Conservation (phyloP, 2,113 vertebrate species). For the Pao palembangensis region DNA sequence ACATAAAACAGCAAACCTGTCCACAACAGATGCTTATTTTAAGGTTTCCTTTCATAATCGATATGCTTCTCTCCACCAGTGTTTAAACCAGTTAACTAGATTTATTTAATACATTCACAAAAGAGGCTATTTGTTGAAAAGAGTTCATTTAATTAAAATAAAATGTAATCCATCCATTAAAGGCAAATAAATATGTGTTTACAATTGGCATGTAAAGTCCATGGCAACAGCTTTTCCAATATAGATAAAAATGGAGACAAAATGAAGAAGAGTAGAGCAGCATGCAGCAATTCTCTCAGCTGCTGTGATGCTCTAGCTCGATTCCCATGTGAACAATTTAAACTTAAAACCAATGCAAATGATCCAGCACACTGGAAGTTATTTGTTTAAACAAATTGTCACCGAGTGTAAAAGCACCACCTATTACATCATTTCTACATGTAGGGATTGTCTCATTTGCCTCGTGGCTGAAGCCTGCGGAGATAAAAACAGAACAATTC, state of each 20-base stretch:
- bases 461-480: conserved; percentile 33
- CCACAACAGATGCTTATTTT: too few species aligned
- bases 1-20: too few species aligned
- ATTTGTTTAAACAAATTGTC: conserved; percentile 54
- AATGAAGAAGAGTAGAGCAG: neutral
- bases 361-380: conserved; percentile 51
- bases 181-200: too few species aligned
- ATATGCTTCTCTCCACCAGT: too few species aligned
- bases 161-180: too few species aligned
- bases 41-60: too few species aligned
- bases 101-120: too few species aligned
- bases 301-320: neutral
- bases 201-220: too few species aligned
- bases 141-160: too few species aligned
- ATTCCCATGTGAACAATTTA: conserved; percentile 42
- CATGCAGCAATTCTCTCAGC: neutral
- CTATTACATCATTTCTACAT: conserved; percentile 1
- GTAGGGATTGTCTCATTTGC: conserved; percentile 11
- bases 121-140: too few species aligned
- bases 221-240: too few species aligned
- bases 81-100: too few species aligned
- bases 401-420: conserved; percentile 21
- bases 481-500: neutral
- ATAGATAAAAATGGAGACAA: neutral
- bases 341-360: conserved; percentile 55